Evolutionary conservation across 2,797 vertebrate species (phyloP).

Genomic region (Ctenochaetus hawaiiensis): DNA sequence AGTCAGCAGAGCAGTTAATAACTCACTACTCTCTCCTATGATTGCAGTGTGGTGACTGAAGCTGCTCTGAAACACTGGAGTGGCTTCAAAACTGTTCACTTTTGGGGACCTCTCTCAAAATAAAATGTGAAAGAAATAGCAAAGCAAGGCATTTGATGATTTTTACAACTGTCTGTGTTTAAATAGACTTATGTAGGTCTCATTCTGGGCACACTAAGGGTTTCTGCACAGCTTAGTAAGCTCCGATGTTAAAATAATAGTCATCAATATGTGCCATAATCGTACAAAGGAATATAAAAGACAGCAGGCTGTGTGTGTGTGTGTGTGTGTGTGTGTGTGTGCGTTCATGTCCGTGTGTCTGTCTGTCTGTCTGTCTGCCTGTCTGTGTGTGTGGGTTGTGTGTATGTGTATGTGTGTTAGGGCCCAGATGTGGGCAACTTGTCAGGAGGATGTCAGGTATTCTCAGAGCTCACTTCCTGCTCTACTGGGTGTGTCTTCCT

Average conservation of each 20-base stretch:
- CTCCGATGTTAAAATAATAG: neutral
- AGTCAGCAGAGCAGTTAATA: slow-evolving; percentile 67
- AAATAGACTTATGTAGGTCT: too few species aligned
- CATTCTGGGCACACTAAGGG: neutral
- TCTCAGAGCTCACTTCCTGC: slow-evolving; percentile 70
- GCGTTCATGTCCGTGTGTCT: too few species aligned
- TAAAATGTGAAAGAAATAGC: neutral
- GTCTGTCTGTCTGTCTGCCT: neutral
- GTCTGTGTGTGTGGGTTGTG: neutral
- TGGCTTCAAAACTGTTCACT: slow-evolving; percentile 12
- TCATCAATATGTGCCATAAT: neutral
- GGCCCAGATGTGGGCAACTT: slow-evolving; percentile 50
- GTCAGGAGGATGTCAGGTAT: slow-evolving; percentile 57
- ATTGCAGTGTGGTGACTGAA: slow-evolving; percentile 15
- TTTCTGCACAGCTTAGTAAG: neutral
- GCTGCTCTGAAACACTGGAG: slow-evolving; percentile 27
- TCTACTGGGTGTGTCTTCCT: slow-evolving; percentile 76
- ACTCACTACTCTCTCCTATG: slow-evolving; percentile 50
- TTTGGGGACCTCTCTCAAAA: slow-evolving; percentile 4
- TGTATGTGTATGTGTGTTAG: neutral
- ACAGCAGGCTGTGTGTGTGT: neutral
- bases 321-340: neutral
- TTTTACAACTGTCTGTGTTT: neutral
- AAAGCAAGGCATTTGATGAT: neutral
- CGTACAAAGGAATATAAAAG: slow-evolving; percentile 27